Percentiles rank a stretch among this genome's conserved stretches.
These are phyloP conservation scores for Distichodus sexfasciatus DNA, from an alignment of 2,797 vertebrate species.

Conservation along the genomic window DNA sequence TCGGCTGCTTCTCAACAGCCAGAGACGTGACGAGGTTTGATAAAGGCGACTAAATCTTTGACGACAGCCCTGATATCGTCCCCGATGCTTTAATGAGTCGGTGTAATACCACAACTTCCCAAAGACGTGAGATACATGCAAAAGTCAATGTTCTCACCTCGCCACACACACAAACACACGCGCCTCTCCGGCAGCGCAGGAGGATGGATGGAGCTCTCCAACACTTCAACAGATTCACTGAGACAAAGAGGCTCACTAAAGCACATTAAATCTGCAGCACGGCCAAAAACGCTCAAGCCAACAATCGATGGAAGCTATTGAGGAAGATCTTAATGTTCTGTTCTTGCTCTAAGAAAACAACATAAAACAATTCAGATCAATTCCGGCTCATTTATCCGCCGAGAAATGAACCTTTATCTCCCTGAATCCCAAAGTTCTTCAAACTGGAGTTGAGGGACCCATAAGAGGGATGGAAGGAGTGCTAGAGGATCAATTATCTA, in stretches of 20 bases:
- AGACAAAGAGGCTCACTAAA: neutral
- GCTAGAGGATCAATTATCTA: too few species aligned
- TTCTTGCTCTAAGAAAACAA: neutral
- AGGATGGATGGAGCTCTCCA: too few species aligned
- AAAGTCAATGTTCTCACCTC: neutral
- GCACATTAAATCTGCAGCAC: neutral
- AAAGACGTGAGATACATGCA: constrained; percentile 4
- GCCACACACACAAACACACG: neutral
- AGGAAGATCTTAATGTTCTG: too few species aligned
- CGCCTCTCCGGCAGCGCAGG: too few species aligned
- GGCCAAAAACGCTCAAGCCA: neutral
- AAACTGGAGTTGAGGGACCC: too few species aligned
- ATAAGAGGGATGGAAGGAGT: too few species aligned
- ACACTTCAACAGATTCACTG: neutral
- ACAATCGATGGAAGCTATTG: too few species aligned
- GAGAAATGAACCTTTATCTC: too few species aligned
- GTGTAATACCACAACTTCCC: neutral
- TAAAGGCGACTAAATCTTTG: too few species aligned
- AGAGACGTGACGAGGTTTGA: constrained; percentile 5
- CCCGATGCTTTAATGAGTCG: constrained; percentile 4
- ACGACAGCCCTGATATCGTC: constrained; percentile 14
- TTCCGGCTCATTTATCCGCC: too few species aligned
- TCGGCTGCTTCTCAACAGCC: neutral
- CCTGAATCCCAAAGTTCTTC: too few species aligned
- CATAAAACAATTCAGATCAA: neutral